A percentile compares a stretch with the other conserved stretches of the same genome.
Evolutionary conservation across 2,888 invertebrate species (phyloP).

Genomic region (Drosophila colorata): DNA sequence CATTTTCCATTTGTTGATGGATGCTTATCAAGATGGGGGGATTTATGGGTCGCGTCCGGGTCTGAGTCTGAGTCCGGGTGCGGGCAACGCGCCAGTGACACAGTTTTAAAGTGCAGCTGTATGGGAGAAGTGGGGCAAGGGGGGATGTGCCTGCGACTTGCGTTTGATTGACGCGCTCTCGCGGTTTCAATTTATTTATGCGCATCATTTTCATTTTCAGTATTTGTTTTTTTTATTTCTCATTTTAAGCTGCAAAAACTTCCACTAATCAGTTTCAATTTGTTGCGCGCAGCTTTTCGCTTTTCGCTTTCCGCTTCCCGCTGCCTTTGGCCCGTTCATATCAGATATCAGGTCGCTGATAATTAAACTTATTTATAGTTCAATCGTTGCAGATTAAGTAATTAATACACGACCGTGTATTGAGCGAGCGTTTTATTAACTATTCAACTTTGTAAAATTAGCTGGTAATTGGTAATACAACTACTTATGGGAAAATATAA

Average conservation of each 20-base stretch:
- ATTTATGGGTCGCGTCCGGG: slow-evolving; percentile 55
- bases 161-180: slow-evolving; percentile 61
- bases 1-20: slow-evolving; percentile 34
- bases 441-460: slow-evolving; percentile 18
- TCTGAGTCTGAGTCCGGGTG: slow-evolving; percentile 28
- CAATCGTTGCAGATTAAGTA: slow-evolving; percentile 42
- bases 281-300: slow-evolving; percentile 5
- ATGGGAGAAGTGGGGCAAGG: background rate
- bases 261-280: slow-evolving; percentile 58
- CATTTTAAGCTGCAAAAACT: slow-evolving; percentile 2
- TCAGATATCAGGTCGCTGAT: slow-evolving; percentile 29
- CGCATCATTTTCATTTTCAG: slow-evolving; percentile 49
- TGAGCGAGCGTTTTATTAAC: slow-evolving; percentile 12
- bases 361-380: slow-evolving; percentile 37
- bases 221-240: slow-evolving; percentile 5
- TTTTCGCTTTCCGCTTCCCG: slow-evolving; percentile 6
- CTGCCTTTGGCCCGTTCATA: slow-evolving; percentile 6
- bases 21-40: slow-evolving; percentile 53
- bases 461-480: slow-evolving; percentile 45
- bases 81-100: slow-evolving; percentile 62
- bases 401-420: slow-evolving; percentile 46
- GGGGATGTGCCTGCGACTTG: slow-evolving; percentile 5
- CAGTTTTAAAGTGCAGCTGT: slow-evolving; percentile 47
- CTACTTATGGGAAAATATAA: slow-evolving; percentile 29
- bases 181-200: slow-evolving; percentile 62